Base-by-base conservation (phyloP, 2,888 invertebrate genomes). In the Euplexia lucipara region DNA sequence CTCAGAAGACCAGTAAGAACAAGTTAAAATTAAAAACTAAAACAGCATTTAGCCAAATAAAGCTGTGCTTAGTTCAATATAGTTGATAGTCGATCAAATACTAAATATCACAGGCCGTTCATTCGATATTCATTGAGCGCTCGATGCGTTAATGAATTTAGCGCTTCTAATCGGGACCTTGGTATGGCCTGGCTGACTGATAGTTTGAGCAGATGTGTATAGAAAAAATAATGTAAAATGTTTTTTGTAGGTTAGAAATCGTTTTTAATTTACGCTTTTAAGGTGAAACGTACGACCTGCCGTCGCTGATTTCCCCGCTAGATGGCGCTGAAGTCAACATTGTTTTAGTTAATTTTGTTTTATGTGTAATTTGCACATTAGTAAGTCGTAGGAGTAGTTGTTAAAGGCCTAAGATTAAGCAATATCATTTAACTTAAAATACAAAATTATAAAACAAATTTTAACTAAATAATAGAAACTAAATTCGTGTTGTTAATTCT, bases 111-210 rank as follows among this genome's bases (percentile, higher is more conserved):
- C 42, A 14, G 44, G 35, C 26, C 52, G 53, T 65, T 71, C 68
- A 79, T 70, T 76, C 30, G 56, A 34, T 37, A 77, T 67, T 67
- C 71, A 67, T 70, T 70, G 66, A 71, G 26, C 59, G 41, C 32
- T 41, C 45, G 44, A 52, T 34, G 42, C 39, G 16, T 22, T 76
- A 62, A 73, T 75, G 61, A 66, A 64, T 75, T 67, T 32, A 56
- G 37, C 52, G 70, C 9, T 60, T 35, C 37, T 73, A 67, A 78
- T 78, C 60, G 14, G 7, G 35, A 30, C 53, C 52, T 67, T 44
- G 49, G 18, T 12, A 41, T 59, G 68, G 74, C 65, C 68, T 48
- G 49, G 8, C 22, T 53, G 41, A 16, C 22, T 59, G 34, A 39
- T 39, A 14, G 14, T 34, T 48, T 30, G 32, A 58, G 10, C 47